These are phyloP conservation scores for Ophiothrix spiculata DNA, from an alignment of 35 echinoderm and acorn worm species.

Conservation along the genomic window DNA sequence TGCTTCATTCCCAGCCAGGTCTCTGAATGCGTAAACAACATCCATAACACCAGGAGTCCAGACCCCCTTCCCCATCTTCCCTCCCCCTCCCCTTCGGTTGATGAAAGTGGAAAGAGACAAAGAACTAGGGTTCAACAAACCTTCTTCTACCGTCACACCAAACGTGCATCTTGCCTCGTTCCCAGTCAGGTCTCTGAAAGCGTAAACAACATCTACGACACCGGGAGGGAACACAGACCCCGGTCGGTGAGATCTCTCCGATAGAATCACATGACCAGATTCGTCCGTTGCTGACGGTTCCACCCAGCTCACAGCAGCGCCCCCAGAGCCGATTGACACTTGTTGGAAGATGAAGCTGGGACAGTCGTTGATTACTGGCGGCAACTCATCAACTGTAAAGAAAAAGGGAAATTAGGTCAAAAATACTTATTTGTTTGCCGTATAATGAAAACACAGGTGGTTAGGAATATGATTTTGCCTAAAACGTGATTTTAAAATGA, in stretches of 20 bases:
- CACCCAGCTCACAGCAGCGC: background rate
- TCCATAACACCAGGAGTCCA: too few relatives aligned
- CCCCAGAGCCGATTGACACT: background rate
- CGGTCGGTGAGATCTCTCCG: background rate
- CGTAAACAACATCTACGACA: background rate
- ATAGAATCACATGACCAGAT: background rate
- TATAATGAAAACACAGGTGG: too few relatives aligned
- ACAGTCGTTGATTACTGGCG: background rate
- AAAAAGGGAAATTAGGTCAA: too few relatives aligned
- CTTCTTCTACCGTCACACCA: background rate
- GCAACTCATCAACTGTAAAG: background rate
- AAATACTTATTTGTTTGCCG: too few relatives aligned
- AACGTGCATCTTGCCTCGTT: background rate
- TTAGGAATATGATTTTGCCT: too few relatives aligned
- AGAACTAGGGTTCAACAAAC: background rate
- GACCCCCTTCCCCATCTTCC: too few relatives aligned
- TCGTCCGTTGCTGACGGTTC: background rate
- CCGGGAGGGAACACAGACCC: background rate
- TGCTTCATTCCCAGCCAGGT: too few relatives aligned
- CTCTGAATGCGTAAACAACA: too few relatives aligned
- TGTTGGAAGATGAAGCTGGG: background rate
- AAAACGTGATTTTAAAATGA: too few relatives aligned
- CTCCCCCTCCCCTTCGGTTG: too few relatives aligned
- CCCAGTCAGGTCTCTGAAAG: background rate
- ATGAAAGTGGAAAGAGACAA: too few relatives aligned